Evolutionary conservation across 2,888 invertebrate genomes (phyloP).

Genomic region (Ochropacha duplaris): DNA sequence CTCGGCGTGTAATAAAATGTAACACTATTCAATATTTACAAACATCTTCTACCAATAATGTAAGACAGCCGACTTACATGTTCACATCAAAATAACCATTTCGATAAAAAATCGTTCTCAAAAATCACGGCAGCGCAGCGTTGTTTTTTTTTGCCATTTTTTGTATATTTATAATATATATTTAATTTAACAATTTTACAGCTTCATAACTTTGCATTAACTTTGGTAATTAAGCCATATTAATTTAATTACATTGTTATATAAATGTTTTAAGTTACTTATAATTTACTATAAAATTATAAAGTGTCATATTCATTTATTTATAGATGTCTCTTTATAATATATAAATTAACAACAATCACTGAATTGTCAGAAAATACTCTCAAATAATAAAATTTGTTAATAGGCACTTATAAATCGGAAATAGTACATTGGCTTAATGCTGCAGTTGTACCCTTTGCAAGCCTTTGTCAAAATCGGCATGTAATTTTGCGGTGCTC

Average conservation of each 20-base stretch:
- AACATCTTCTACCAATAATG: slow-evolving; percentile 24
- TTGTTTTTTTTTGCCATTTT: slow-evolving; percentile 3
- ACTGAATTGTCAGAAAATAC: neutral
- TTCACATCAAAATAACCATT: slow-evolving; percentile 42
- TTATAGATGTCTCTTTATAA: no score
- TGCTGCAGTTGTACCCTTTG: no score
- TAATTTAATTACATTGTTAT: no score
- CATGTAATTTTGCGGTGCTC: no score
- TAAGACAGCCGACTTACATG: slow-evolving; percentile 30
- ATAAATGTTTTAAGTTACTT: neutral
- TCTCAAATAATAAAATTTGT: neutral
- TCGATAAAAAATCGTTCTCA: slow-evolving; percentile 38
- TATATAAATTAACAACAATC: neutral
- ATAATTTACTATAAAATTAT: neutral
- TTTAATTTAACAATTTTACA: neutral
- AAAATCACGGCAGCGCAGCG: slow-evolving; percentile 37
- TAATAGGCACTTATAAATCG: no score
- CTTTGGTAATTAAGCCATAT: no score
- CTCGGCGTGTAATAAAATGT: slow-evolving; percentile 60
- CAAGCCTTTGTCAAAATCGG: no score
- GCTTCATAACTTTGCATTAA: neutral
- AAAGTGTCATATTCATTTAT: neutral
- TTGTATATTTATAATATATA: neutral
- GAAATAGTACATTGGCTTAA: no score
- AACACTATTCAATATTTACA: slow-evolving; percentile 71